Percentiles rank a stretch among this genome's conserved stretches.
These are phyloP conservation scores for Labroides dimidiatus DNA, from an alignment of 2,797 vertebrate genomes.

Conservation along the genomic window DNA sequence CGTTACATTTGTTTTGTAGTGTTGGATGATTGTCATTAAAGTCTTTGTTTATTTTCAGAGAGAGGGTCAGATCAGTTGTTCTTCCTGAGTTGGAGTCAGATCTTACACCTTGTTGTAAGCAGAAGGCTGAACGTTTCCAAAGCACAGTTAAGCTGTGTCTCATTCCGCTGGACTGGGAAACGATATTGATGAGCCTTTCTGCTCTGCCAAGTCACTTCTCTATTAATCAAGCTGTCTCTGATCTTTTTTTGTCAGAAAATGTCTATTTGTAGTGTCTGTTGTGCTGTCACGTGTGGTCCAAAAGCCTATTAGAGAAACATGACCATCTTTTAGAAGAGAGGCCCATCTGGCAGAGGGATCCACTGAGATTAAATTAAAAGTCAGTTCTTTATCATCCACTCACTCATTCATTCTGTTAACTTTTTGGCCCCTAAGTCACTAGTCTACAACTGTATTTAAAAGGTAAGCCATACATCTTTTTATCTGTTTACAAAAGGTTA, in stretches of 20 bases:
- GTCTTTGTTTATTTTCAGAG: not conserved
- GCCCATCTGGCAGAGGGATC: conserved; percentile 9
- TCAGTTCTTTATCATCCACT: not conserved
- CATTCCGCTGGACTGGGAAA: conserved; percentile 24
- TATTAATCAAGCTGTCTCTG: conserved; percentile 29
- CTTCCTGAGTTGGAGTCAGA: not conserved
- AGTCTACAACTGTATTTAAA: not conserved
- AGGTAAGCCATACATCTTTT: not conserved
- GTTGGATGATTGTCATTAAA: not conserved
- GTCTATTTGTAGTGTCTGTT: conserved; percentile 18
- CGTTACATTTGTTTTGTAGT: not conserved
- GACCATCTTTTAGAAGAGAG: conserved; percentile 3
- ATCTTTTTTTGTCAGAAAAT: conserved; percentile 4
- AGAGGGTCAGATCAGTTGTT: not conserved
- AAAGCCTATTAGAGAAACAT: conserved; percentile 10
- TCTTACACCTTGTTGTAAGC: not conserved
- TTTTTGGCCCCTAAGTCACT: not conserved
- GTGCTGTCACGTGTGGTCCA: conserved; percentile 3
- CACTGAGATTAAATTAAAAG: conserved; percentile 15
- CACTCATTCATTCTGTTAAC: not conserved
- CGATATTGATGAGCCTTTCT: conserved; percentile 7
- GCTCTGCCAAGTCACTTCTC: conserved; percentile 32
- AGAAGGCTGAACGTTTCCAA: not conserved
- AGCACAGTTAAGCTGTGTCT: conserved; percentile 15
- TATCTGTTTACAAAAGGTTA: not conserved